Evolutionary conservation across 2,797 vertebrate genomes (phyloP).

Genomic region (Darevskia nairensis): DNA sequence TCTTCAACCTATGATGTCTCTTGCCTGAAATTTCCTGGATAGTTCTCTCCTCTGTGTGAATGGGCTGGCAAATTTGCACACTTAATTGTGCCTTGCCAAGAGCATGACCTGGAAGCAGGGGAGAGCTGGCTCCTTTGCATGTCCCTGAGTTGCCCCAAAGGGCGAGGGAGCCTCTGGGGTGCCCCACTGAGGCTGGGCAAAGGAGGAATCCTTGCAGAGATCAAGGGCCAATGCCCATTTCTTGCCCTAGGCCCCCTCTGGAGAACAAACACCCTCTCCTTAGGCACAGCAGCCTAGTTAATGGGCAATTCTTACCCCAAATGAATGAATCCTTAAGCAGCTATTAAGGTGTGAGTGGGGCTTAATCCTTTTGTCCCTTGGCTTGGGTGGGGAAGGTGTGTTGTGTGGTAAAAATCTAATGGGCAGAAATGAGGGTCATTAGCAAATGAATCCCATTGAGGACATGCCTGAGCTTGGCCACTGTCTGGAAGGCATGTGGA

Average conservation of each 20-base stretch:
- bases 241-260: neutral
- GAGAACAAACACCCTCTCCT: neutral
- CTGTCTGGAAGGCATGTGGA: constrained; percentile 16
- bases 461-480: neutral
- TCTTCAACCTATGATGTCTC: neutral
- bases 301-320: neutral
- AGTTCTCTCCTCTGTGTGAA: neutral
- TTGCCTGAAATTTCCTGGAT: neutral
- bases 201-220: neutral
- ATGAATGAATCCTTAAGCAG: neutral
- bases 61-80: neutral
- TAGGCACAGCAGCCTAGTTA: neutral
- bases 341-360: neutral
- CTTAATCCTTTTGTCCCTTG: neutral
- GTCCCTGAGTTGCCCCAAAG: neutral
- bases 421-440: constrained; percentile 6
- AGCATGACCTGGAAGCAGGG: neutral
- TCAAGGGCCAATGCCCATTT: neutral
- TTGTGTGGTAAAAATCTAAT: neutral
- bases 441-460: constrained; percentile 5
- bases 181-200: too few relatives aligned
- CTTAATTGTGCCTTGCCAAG: neutral
- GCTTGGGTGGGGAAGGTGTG: neutral
- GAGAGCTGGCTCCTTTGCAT: neutral
- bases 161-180: neutral